A percentile compares a stretch with the other conserved stretches of the same genome.
Conservation (phyloP, 1,140 invertebrate genomes). For the Apolygus lucorum region DNA sequence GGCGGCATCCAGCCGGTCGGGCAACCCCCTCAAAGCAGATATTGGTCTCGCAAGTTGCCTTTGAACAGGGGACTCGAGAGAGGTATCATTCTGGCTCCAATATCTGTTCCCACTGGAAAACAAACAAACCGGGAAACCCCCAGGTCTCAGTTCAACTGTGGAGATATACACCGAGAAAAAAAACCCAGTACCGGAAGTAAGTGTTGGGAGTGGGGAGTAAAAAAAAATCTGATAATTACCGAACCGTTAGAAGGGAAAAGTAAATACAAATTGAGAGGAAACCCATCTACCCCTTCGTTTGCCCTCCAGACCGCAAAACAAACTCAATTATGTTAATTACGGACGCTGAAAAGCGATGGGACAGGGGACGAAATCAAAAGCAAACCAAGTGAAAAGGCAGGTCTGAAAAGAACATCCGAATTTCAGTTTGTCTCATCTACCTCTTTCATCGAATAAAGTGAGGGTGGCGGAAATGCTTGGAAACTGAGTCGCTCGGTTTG, state of each 20-base stretch:
- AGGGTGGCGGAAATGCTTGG: too few species aligned
- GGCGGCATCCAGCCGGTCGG: constrained; percentile 52
- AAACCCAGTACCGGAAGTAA: constrained; percentile 42
- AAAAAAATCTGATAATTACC: constrained; percentile 8
- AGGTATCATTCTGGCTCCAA: constrained; percentile 57
- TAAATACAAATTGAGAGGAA: background rate
- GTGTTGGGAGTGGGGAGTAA: background rate
- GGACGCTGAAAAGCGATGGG: background rate
- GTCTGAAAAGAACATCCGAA: background rate
- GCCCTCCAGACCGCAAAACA: background rate
- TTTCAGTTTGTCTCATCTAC: background rate
- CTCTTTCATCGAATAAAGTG: background rate
- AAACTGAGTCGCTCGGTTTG: too few species aligned
- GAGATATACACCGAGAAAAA: too few species aligned
- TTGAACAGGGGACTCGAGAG: constrained; percentile 44
- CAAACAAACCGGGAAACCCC: too few species aligned
- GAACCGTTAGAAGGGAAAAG: background rate
- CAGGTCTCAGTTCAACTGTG: too few species aligned
- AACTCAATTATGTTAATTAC: constrained; percentile 14
- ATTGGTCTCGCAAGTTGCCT: constrained; percentile 56
- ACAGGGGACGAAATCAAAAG: background rate
- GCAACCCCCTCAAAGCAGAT: constrained; percentile 56
- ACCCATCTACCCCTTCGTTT: background rate
- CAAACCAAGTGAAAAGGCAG: background rate
- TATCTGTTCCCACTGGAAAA: constrained; percentile 52